Evolutionary conservation across 1,140 invertebrate genomes (phyloP).

Genomic region (Grapholita molesta): DNA sequence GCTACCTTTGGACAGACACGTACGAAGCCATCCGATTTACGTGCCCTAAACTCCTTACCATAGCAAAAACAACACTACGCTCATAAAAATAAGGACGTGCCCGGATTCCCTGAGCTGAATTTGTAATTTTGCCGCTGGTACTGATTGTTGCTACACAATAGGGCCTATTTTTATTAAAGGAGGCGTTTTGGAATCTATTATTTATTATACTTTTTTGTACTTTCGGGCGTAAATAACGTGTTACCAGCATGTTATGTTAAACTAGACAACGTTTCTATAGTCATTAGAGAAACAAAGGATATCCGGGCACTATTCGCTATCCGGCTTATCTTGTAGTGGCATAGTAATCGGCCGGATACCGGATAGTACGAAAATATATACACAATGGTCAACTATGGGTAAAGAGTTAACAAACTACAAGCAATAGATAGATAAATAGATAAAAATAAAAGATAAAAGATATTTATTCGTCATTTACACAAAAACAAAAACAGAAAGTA

Average conservation of each 20-base stretch:
- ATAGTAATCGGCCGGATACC: too few relatives aligned
- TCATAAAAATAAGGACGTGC: not conserved
- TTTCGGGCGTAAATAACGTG: not conserved
- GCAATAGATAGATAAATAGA: too few relatives aligned
- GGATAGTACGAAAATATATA: too few relatives aligned
- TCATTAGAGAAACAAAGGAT: too few relatives aligned
- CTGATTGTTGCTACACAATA: conserved; percentile 14
- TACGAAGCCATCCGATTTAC: not conserved
- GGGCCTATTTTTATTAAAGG: conserved; percentile 10
- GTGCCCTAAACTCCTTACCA: not conserved
- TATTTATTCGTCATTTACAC: too few relatives aligned
- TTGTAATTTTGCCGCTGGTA: not conserved
- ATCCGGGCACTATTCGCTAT: too few relatives aligned
- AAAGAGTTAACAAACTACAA: too few relatives aligned
- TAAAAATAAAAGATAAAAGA: too few relatives aligned
- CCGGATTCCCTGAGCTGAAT: not conserved
- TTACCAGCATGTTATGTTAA: not conserved
- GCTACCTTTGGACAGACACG: conserved; percentile 12
- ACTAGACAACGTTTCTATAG: not conserved
- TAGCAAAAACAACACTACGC: not conserved
- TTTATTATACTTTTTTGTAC: conserved; percentile 13
- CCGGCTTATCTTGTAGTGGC: too few relatives aligned
- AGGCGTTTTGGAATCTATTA: conserved; percentile 13
- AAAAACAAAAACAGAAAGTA: too few relatives aligned
- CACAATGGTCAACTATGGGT: too few relatives aligned